Evolutionary conservation across 2,113 vertebrate species (phyloP).

Genomic region (Callaeas wilsoni): DNA sequence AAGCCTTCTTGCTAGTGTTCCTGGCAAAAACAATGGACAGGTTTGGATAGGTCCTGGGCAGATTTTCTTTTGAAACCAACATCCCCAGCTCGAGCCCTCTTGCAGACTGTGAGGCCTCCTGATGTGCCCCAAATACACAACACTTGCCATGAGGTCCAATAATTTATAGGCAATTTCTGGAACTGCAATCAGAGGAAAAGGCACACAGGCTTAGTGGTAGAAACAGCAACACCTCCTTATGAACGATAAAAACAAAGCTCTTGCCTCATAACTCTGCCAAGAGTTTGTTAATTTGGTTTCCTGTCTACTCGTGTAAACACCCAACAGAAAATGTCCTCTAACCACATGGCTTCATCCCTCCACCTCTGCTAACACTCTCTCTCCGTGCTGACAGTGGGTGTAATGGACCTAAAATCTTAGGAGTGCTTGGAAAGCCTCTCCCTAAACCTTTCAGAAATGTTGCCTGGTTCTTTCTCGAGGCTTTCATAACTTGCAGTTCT

Average conservation of each 20-base stretch:
- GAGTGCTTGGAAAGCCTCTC: background rate
- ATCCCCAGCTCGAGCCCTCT: background rate
- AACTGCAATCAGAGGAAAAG: background rate
- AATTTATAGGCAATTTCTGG: background rate
- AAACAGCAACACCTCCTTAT: background rate
- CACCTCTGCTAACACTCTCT: background rate
- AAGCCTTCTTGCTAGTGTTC: background rate
- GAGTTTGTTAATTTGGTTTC: background rate
- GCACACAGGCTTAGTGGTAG: background rate
- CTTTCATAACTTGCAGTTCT: background rate
- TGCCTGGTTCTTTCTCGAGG: background rate
- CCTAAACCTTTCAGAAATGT: background rate
- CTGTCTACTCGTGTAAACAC: background rate
- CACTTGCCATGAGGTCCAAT: background rate
- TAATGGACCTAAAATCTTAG: background rate
- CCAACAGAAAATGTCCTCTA: background rate
- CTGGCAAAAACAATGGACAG: constrained; percentile 1
- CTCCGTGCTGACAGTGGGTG: background rate
- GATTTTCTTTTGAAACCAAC: background rate
- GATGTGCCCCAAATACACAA: background rate
- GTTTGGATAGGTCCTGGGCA: background rate
- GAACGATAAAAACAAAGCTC: background rate
- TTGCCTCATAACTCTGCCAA: background rate
- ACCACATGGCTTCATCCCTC: background rate
- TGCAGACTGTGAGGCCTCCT: background rate